phyloP scores from a whole-genome alignment of 2,888 invertebrate genomes.

The Pelosia muscerda region DNA sequence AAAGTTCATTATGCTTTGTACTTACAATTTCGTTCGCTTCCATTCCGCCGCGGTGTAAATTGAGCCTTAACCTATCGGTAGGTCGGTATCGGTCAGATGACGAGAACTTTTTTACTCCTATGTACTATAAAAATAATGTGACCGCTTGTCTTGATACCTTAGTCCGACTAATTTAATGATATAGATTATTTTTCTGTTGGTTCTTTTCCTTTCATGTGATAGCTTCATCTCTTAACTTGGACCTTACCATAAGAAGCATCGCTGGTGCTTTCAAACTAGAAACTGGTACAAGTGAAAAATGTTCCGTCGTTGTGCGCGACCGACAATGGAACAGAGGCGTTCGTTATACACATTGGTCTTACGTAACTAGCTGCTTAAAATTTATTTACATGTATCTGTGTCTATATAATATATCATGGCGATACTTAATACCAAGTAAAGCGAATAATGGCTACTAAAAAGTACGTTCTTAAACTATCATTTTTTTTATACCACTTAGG shows the following conservation, averaged over 20 bases:
- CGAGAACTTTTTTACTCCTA: too few species aligned
- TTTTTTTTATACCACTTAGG: too few species aligned
- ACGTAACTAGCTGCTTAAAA: constrained; percentile 45
- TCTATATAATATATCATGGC: too few species aligned
- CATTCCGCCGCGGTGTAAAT: too few species aligned
- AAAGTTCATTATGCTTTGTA: too few species aligned
- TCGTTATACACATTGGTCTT: constrained; percentile 48
- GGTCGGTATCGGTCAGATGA: too few species aligned
- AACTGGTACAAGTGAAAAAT: constrained; percentile 68
- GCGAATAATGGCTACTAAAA: not conserved
- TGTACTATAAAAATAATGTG: too few species aligned
- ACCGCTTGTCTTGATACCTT: too few species aligned
- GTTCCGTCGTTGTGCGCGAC: constrained; percentile 57
- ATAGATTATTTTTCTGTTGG: too few species aligned
- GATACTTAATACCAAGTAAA: not conserved
- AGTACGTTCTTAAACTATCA: not conserved
- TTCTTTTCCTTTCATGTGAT: not conserved
- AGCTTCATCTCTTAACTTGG: constrained; percentile 24
- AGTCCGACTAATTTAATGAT: too few species aligned
- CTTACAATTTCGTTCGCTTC: too few species aligned
- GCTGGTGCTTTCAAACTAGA: constrained; percentile 62
- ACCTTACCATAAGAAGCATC: constrained; percentile 50
- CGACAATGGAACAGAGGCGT: constrained; percentile 58
- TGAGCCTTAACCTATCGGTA: too few species aligned
- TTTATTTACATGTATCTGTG: constrained; percentile 34